A percentile compares a stretch with the other conserved stretches of the same genome.
Conservation (phyloP, 2,888 invertebrate species). For the Aspidiotus rigidus region DNA sequence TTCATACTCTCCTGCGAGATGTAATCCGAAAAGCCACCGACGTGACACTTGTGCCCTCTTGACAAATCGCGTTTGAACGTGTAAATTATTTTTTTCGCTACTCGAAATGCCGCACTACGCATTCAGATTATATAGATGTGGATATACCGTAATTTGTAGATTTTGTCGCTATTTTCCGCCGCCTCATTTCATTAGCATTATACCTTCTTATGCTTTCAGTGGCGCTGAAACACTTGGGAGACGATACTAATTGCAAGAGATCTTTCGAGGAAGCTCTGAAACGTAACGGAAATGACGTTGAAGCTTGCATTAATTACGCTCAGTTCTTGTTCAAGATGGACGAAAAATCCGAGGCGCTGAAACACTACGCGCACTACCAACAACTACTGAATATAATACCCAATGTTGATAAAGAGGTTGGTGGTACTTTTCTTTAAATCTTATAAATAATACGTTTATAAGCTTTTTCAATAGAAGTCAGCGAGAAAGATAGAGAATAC, state of each 20-base stretch:
- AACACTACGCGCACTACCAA: constrained; percentile 17
- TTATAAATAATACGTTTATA: too few relatives aligned
- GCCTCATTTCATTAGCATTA: too few relatives aligned
- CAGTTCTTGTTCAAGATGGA: constrained; percentile 19
- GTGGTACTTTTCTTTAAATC: background rate
- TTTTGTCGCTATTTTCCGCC: too few relatives aligned
- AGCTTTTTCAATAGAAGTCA: too few relatives aligned
- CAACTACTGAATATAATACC: constrained; percentile 18
- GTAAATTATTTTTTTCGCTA: background rate
- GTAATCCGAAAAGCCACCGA: background rate
- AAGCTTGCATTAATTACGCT: constrained; percentile 30
- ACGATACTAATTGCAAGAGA: constrained; percentile 22
- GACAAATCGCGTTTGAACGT: background rate
- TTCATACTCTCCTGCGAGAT: too few relatives aligned
- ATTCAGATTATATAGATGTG: background rate
- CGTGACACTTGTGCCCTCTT: background rate
- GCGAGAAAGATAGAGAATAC: too few relatives aligned
- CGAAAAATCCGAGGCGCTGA: constrained; percentile 12
- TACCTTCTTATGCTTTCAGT: constrained; percentile 10
- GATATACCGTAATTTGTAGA: too few relatives aligned
- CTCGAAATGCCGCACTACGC: background rate
- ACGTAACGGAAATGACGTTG: constrained; percentile 29
- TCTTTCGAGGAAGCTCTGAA: constrained; percentile 32
- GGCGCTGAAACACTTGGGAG: constrained; percentile 28
- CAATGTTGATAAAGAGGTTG: constrained; percentile 28